phyloP scores from a whole-genome alignment of 2,797 vertebrate genomes.

The Oophaga sylvatica region DNA sequence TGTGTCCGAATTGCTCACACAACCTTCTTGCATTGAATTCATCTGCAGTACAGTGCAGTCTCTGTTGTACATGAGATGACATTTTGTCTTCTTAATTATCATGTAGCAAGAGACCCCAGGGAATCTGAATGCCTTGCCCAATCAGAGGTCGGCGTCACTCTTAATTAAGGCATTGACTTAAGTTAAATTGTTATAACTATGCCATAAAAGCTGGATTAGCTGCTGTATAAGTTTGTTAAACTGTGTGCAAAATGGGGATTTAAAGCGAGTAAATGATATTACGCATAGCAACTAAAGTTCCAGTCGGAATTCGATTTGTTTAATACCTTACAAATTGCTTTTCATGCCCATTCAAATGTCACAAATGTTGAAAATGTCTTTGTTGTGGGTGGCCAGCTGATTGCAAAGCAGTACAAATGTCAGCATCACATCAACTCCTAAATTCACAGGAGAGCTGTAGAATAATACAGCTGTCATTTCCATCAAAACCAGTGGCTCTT shows the following conservation, averaged over 20 bases:
- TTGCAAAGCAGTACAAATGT: neutral
- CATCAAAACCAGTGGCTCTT: neutral
- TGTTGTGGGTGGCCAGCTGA: neutral
- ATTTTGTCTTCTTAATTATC: too few species aligned
- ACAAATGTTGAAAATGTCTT: conserved; percentile 5
- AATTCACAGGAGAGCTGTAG: neutral
- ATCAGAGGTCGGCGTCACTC: too few species aligned
- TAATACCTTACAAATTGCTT: neutral
- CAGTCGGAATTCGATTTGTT: neutral
- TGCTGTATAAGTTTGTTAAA: neutral
- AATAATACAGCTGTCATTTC: neutral
- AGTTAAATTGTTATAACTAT: too few species aligned
- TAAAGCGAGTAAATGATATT: neutral
- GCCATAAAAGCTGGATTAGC: neutral
- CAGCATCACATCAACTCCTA: neutral
- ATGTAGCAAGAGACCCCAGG: too few species aligned
- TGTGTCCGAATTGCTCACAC: too few species aligned
- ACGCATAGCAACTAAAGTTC: neutral
- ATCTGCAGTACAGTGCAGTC: too few species aligned
- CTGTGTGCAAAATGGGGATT: neutral
- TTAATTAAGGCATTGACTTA: too few species aligned
- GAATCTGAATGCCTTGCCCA: too few species aligned
- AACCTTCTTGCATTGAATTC: too few species aligned
- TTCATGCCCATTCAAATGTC: neutral
- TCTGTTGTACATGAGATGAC: too few species aligned